Evolutionary conservation across 1,140 invertebrate genomes (phyloP).

Genomic region (Dolichoris vasculosae): DNA sequence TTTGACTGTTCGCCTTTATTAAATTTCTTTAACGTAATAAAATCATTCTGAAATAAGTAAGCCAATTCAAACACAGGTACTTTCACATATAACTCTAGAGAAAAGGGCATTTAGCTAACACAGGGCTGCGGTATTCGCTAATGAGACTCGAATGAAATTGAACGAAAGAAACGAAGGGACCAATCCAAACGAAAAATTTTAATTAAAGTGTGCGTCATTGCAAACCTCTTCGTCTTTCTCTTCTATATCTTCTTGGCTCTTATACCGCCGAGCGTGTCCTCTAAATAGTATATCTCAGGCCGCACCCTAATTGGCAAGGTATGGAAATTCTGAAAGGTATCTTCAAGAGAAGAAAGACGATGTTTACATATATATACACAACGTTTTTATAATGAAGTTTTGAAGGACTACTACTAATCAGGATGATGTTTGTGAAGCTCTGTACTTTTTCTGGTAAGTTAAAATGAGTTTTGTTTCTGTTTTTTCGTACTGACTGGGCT

Average conservation of each 20-base stretch:
- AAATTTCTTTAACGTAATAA: not conserved
- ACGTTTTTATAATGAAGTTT: not conserved
- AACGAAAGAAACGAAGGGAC: slow-evolving; percentile 59
- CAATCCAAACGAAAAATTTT: slow-evolving; percentile 72
- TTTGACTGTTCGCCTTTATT: no score
- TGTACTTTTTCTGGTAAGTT: not conserved
- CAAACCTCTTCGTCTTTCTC: not conserved
- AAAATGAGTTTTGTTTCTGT: not conserved
- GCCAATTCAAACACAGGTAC: not conserved
- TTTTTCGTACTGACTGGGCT: slow-evolving; percentile 9
- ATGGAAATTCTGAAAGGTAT: slow-evolving; percentile 43
- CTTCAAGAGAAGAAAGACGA: not conserved
- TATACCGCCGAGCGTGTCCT: not conserved
- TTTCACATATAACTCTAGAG: not conserved
- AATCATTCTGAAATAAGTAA: not conserved
- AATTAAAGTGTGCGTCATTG: slow-evolving; percentile 66
- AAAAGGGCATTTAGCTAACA: not conserved
- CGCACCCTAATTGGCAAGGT: slow-evolving; percentile 47
- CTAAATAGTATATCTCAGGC: slow-evolving; percentile 38
- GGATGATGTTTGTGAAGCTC: not conserved
- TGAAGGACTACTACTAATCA: not conserved
- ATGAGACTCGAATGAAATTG: slow-evolving; percentile 64
- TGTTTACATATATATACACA: slow-evolving; percentile 6
- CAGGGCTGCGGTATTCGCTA: slow-evolving; percentile 70
- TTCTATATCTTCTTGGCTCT: slow-evolving; percentile 9